Base-by-base conservation (phyloP, 2,888 invertebrate species). In the Polylopha cassiicola region DNA sequence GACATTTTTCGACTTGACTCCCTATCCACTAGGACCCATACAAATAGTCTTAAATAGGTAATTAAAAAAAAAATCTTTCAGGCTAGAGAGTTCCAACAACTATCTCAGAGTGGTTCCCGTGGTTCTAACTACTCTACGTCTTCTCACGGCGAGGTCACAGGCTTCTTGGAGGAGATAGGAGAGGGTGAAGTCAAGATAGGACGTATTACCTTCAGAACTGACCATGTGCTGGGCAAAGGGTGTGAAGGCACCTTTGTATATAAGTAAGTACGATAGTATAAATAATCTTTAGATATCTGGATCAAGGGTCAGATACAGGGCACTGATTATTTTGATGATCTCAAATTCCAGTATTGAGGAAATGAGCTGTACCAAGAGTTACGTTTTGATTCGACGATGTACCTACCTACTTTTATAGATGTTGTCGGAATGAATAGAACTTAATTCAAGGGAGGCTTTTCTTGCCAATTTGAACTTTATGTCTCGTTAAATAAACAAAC, bases 171-270 rank as follows among this genome's bases (percentile, higher is more conserved):
- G 50, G 90, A 91, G 41, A 63, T 90, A 1, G 89, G 89, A 0
- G 89, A 89, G 30, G 92, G 92, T 0, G 81, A 88, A 39, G 88
- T 91, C 7, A 82, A 89, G 48, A 90, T 98, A 20, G 99, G 98
- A 1, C 95, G 95, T 73, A 97, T 99, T 38, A 89, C 89, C 9
- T 98, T 98, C 70, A 89, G 94, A 62, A 93, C 95, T 0, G 89
- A 90, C 32, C 89, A 93, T 49, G 90, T 98, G 13, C 80, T 99
- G 3, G 99, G 99, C 1, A 97, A 97, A 74, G 99, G 99, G 0
- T 98, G 99, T 67, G 97, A 99, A 64, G 99, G 99, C 20, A 99
- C 99, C 0, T 96, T 98, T 80, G 99, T 99, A 15, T 99, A 95
- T 74, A 94, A 89, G 92, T 95, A 71, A 73, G 65, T 53, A 22